Percentiles rank a stretch among this genome's conserved stretches.
Conservation (phyloP, 2,113 vertebrate genomes). For the Ictalurus punctatus region DNA sequence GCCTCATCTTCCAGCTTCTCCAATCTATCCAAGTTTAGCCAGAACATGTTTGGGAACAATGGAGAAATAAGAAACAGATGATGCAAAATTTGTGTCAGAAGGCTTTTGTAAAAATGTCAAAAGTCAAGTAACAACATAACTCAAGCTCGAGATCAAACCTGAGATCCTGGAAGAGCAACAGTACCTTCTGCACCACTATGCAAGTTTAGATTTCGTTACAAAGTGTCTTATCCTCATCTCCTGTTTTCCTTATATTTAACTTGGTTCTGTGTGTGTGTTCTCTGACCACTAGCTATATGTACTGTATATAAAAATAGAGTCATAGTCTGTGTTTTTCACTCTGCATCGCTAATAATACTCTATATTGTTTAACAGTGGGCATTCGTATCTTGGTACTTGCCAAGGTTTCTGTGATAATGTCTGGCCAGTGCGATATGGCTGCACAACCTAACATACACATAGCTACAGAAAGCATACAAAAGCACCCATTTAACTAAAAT, state of each 20-base stretch:
- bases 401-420: background rate
- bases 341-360: background rate
- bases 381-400: background rate
- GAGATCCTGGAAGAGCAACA: background rate
- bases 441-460: background rate
- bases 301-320: too few relatives aligned
- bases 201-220: background rate
- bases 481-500: background rate
- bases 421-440: background rate
- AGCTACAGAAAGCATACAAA: background rate
- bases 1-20: constrained; percentile 67
- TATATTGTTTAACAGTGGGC: background rate
- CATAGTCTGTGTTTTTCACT: too few relatives aligned
- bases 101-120: background rate
- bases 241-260: too few relatives aligned
- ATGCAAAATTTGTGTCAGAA: background rate
- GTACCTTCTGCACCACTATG: background rate
- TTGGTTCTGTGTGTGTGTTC: background rate
- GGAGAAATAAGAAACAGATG: background rate
- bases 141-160: background rate
- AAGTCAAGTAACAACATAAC: background rate
- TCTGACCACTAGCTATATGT: background rate
- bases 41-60: background rate
- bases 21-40: constrained; percentile 53
- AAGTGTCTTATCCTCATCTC: background rate